A percentile compares a stretch with the other conserved stretches of the same genome.
Evolutionary conservation across 2,113 vertebrate genomes (phyloP).

Genomic region (Rutilus rutilus): DNA sequence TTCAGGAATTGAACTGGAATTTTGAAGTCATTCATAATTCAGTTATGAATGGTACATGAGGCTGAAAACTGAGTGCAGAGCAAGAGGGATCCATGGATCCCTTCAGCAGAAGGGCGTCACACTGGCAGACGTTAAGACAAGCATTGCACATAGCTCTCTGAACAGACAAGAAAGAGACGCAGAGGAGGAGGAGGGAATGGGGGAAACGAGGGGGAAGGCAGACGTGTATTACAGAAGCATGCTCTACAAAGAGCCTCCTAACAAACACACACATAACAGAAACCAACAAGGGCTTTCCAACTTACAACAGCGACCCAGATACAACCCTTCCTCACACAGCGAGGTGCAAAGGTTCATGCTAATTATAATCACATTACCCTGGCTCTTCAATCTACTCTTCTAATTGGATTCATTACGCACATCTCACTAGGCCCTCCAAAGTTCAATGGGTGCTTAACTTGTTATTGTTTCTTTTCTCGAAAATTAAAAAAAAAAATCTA

Average conservation of each 20-base stretch:
- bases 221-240: conserved; percentile 24
- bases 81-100: conserved; percentile 23
- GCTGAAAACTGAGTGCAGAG: conserved; percentile 14
- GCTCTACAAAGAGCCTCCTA: conserved; percentile 21
- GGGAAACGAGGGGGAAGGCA: conserved; percentile 8
- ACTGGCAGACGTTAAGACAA: conserved; percentile 37
- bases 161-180: conserved; percentile 8
- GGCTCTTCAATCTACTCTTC: conserved; percentile 43
- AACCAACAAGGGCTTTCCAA: conserved; percentile 3
- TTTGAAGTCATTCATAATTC: conserved; percentile 32
- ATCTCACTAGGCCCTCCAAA: conserved; percentile 39
- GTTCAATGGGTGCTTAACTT: conserved; percentile 55
- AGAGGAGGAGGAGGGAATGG: neutral
- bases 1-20: conserved; percentile 18
- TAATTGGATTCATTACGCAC: conserved; percentile 58
- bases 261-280: conserved; percentile 34
- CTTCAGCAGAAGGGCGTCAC: conserved; percentile 25
- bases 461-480: conserved; percentile 38
- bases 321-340: conserved; percentile 30
- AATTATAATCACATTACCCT: conserved; percentile 48
- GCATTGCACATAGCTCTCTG: neutral
- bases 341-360: conserved; percentile 43
- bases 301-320: conserved; percentile 52
- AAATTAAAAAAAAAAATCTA: neutral
- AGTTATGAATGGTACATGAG: conserved; percentile 25